phyloP scores from a whole-genome alignment of 30 jellyfish, hydroid and myxozoan species.

The Pseudorhiza aurosa region DNA sequence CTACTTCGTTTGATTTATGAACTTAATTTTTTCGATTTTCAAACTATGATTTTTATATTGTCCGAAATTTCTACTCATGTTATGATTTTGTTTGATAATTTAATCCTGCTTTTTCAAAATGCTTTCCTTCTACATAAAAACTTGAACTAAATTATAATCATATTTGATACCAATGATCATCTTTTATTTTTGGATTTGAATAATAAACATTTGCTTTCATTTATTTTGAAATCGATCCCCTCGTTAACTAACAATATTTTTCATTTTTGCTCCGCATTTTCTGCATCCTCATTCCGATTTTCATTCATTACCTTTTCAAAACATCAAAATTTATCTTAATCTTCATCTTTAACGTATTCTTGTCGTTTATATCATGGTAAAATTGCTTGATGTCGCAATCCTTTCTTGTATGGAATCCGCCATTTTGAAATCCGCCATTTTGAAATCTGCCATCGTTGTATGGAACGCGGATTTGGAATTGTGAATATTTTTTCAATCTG shows the following conservation, averaged over 20 bases:
- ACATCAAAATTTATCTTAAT: neutral
- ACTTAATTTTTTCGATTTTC: too few relatives aligned
- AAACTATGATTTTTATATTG: too few relatives aligned
- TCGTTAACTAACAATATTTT: neutral
- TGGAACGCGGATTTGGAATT: too few relatives aligned
- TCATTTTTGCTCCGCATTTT: neutral
- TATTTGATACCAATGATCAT: too few relatives aligned
- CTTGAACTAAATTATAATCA: too few relatives aligned
- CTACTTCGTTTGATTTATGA: too few relatives aligned
- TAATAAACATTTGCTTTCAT: neutral
- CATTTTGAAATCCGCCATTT: neutral
- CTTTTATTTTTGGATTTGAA: too few relatives aligned
- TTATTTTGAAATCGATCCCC: neutral
- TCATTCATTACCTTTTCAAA: neutral
- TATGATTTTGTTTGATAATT: too few relatives aligned
- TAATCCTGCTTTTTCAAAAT: too few relatives aligned
- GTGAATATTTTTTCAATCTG: slow-evolving; percentile 14
- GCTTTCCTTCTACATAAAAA: too few relatives aligned
- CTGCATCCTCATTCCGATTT: neutral
- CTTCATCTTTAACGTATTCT: too few relatives aligned
- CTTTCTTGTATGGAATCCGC: neutral
- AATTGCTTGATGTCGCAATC: neutral
- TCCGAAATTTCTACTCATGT: too few relatives aligned
- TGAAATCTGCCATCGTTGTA: neutral
- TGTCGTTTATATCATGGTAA: neutral